Evolutionary conservation across 2,113 vertebrate species (phyloP).

Genomic region (Asarcornis scutulata): DNA sequence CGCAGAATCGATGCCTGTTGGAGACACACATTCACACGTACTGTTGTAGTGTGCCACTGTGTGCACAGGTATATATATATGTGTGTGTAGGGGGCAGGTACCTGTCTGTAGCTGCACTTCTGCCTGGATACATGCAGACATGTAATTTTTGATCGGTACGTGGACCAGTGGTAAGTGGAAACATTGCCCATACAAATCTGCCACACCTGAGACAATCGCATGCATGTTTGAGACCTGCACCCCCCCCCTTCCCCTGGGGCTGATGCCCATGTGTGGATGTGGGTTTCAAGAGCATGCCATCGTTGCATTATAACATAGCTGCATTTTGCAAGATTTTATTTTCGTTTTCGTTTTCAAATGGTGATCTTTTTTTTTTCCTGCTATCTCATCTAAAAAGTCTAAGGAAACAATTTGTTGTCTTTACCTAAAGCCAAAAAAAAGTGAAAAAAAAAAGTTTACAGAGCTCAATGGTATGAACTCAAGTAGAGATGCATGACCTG

Average conservation of each 20-base stretch:
- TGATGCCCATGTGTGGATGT: neutral
- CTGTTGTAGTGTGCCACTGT: neutral
- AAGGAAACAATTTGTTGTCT: slow-evolving; percentile 59
- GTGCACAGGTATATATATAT: accelerated
- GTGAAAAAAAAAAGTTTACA: neutral
- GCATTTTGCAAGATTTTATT: neutral
- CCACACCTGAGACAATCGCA: neutral
- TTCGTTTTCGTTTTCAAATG: neutral
- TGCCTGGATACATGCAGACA: neutral
- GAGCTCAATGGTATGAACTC: slow-evolving; percentile 36
- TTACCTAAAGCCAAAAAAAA: slow-evolving; percentile 54
- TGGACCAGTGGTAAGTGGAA: neutral
- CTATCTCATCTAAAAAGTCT: slow-evolving; percentile 42
- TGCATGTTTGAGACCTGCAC: neutral
- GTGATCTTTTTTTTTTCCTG: neutral
- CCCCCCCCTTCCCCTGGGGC: neutral
- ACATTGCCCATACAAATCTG: neutral
- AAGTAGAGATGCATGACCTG: slow-evolving; percentile 28
- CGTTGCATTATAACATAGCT: neutral
- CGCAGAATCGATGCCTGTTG: neutral
- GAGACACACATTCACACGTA: accelerated
- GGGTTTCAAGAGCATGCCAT: slow-evolving; percentile 9
- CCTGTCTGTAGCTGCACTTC: neutral
- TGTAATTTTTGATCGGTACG: neutral
- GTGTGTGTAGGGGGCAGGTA: neutral